phyloP scores from a whole-genome alignment of 2,797 vertebrate genomes.

The Sebastes trivittatus region DNA sequence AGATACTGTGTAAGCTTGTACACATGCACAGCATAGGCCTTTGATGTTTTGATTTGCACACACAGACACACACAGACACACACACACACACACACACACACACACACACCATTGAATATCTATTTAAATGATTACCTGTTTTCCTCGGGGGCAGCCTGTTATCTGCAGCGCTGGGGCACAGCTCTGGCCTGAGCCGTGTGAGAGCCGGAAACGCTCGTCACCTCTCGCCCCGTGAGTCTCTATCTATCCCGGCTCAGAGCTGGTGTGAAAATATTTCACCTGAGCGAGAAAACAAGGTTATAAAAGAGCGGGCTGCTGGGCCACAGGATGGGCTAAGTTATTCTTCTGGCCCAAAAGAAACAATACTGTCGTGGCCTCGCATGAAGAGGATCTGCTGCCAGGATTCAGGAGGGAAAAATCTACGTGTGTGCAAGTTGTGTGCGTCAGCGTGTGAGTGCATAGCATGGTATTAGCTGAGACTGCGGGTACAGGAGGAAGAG shows the following conservation, averaged over 20 bases:
- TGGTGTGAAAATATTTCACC: conserved; percentile 71
- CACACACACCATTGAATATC: conserved; percentile 7
- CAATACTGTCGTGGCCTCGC: conserved; percentile 45
- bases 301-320: conserved; percentile 40
- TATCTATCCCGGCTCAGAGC: conserved; percentile 62
- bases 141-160: conserved; percentile 47
- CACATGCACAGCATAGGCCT: background rate
- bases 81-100: background rate
- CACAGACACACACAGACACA: conserved; percentile 2
- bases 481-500: background rate
- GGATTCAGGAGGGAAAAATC: conserved; percentile 17
- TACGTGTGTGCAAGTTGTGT: background rate
- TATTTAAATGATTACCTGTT: conserved; percentile 57
- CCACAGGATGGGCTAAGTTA: conserved; percentile 65
- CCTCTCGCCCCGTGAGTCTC: conserved; percentile 51
- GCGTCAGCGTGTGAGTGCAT: background rate
- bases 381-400: conserved; percentile 32
- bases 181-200: conserved; percentile 12
- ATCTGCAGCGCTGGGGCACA: conserved; percentile 34
- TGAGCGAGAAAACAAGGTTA: conserved; percentile 67
- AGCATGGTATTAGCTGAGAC: background rate
- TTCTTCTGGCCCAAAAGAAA: conserved; percentile 65
- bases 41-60: conserved; percentile 44
- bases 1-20: conserved; percentile 1
- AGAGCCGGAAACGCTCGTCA: conserved; percentile 60